Base-by-base conservation (phyloP, 2,888 invertebrate species). In the Nomada fucata region DNA sequence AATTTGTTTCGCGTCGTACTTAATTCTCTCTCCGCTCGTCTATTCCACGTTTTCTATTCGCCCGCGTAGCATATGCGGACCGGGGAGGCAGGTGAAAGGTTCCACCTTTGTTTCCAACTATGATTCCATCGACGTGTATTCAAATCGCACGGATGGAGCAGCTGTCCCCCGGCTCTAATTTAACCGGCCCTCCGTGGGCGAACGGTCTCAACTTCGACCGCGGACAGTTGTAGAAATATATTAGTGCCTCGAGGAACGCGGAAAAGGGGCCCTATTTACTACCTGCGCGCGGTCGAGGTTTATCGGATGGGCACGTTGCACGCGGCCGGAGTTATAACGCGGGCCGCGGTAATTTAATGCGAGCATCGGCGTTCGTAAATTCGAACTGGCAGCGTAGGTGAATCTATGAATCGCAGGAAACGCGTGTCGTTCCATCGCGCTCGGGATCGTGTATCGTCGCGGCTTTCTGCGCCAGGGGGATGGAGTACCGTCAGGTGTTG, bases 91-190 rank as follows among this genome's bases (percentile, higher is more conserved):
- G 87, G 87, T 87, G 87, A 82, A 79, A 83, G 79, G 79, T 71
- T 60, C 64, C 69, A 70, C 76, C 71, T 77, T 81, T 78, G 73
- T 79, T 73, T 71, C 72, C 71, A 44, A 61, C n/a, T 86, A 86
- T 79, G 85, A 85, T 87, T 83, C 79, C 52, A 85, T 87, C 85
- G 75, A 87, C 73, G 79, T 79, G 77, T 83, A 79, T 83, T 81
- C 73, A 67, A 83, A 76, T 63, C 53, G 67, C 29, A 50, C 65
- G 18, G 52, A 79, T 68, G 76, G 42, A 69, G 73, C 86, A 85
- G 87, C 79, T 87, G 87, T 73, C 73, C 72, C 36, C 29, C 15
- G 36, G 4, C 47, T n/a, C 50, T 61, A 64, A 79, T 77, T 79
- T 74, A 79, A 76, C 78, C 29, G 44, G 11, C 61, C 10, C 64